phyloP scores from a whole-genome alignment of 2,113 vertebrate species.

The Phyllostomus discolor region DNA sequence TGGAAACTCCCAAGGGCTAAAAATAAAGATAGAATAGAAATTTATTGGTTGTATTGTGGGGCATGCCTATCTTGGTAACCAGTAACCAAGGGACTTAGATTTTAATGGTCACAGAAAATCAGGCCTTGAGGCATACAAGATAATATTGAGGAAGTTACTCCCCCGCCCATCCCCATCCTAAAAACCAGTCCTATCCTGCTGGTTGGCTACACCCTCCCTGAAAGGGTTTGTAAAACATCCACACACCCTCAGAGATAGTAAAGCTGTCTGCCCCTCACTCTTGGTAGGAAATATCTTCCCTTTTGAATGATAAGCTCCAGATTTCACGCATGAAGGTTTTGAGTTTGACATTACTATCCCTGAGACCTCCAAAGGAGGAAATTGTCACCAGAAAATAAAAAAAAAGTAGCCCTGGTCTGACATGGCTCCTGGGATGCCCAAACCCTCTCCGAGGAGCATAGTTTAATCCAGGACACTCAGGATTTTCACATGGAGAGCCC shows the following conservation, averaged over 20 bases:
- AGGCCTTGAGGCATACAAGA: neutral
- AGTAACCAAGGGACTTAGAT: neutral
- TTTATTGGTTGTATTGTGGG: neutral
- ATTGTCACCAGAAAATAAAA: neutral
- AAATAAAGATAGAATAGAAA: neutral
- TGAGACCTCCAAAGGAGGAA: neutral
- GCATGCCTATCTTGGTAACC: neutral
- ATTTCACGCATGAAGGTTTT: neutral
- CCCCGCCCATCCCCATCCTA: rapidly evolving
- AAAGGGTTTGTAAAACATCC: neutral
- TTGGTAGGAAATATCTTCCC: neutral
- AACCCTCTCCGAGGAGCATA: neutral
- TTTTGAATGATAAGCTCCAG: neutral
- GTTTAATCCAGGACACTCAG: neutral
- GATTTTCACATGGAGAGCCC: neutral
- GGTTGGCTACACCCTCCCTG: neutral
- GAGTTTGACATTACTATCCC: neutral
- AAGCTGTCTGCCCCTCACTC: neutral
- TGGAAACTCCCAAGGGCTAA: neutral
- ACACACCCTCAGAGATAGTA: neutral
- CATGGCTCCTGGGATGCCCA: neutral
- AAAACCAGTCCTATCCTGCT: neutral
- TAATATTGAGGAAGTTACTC: neutral
- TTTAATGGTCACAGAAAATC: neutral
- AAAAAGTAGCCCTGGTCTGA: neutral